Evolutionary conservation across 2,888 invertebrate genomes (phyloP), one percentile per base, ranked within the genome.

Genomic region (Fissipunctia ypsillon): DNA sequence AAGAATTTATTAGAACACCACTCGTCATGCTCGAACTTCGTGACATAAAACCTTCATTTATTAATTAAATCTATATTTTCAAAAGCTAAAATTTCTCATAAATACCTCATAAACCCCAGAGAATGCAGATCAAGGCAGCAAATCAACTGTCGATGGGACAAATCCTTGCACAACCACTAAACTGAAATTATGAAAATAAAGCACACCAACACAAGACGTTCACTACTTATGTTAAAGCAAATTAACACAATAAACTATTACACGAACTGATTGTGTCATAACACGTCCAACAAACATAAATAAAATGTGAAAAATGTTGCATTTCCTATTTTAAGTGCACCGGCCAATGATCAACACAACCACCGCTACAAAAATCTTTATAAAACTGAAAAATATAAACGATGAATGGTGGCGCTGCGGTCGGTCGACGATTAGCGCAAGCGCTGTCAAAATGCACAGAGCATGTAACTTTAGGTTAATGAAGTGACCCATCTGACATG

Each of bases 91-190:
- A 69, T 74, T 69, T 25, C 59, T 76, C 54, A 87, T 85, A 88
- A 88, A 90, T 93, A 93, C 93, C 93, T 93, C 87, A 83, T 83
- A 87, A 86, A 83, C 78, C 80, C 84, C 84, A 79, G 80, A 81
- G 80, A 88, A 88, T 80, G 88, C 80, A 86, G 87, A 86, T 84
- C 78, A 88, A 86, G 76, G 88, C 85, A 88, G 88, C 86, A 88
- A 88, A 86, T 87, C 83, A 86, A 89, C 83, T 86, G 87, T 85
- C 88, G 90, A 88, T 88, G 89, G 83, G 90, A 91, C 90, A 93
- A 95, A 95, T 94, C 94, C 95, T 93, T 94, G 92, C 93, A 94
- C 94, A 93, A 93, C 90, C 93, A 95, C 94, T 90, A 88, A 94
- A 92, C 92, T 90, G 90, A 92, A 94, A 84, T 88, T 89, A 88